Base-by-base conservation (phyloP, 2,888 invertebrate species). In the Anoplius nigerrimus region DNA sequence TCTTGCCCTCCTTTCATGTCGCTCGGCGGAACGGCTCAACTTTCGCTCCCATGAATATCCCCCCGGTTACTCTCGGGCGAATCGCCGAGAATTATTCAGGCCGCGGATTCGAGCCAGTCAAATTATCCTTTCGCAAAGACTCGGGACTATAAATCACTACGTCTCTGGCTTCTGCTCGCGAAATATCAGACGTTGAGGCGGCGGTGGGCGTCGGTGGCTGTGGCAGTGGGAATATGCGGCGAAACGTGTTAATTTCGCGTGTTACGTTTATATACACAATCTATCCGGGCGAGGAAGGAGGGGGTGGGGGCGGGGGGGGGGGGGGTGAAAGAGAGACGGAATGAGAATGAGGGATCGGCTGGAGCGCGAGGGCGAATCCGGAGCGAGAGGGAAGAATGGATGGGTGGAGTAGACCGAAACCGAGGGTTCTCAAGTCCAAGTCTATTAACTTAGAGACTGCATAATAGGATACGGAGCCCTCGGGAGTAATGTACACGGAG, bases 361-460 rank as follows among this genome's bases (percentile, higher is more conserved):
- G 53, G 51, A 11, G 52, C 42, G 22, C 22, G 13, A 21, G 21
- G 43, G 6, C 6, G 42, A 15, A 34, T n/a, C n/a, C 21, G 21
- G 53, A 2, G 22, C 11, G 13, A 53, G 53, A 53, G 21, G 51
- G 55, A 72, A 61, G 27, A 46, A 63, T 42, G 34, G 43, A 27
- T 18, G 34, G 16, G 22, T 42, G 27, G 11, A 57, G 61, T 64
- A 66, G 58, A 71, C 68, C 64, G 63, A 67, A 66, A 58, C 62
- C 60, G 71, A 69, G 69, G 73, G 67, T 73, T 73, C 65, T 68
- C 72, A 68, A 75, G 80, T 82, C 81, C 76, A 77, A 82, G 80
- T 82, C 79, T 75, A 82, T 83, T 79, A 80, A 82, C 81, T 82
- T 81, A 76, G 78, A 75, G 76, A 72, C 77, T 78, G 75, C 71